These are phyloP conservation scores for Cataglyphis livida DNA, from an alignment of 2,888 invertebrate species.

Conservation along the genomic window DNA sequence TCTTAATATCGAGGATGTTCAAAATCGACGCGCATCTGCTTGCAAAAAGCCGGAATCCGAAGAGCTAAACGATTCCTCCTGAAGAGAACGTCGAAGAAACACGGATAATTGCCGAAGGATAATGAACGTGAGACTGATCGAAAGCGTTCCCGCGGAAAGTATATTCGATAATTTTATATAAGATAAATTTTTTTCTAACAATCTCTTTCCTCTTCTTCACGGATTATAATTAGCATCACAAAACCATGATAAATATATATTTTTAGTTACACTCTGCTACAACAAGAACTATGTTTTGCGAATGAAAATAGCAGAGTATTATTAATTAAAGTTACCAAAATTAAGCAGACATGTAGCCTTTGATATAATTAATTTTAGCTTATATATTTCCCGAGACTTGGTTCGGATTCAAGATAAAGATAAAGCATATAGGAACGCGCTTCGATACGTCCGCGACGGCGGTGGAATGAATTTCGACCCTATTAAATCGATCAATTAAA, in stretches of 20 bases:
- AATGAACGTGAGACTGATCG: conserved; percentile 14
- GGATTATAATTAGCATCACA: conserved; percentile 16
- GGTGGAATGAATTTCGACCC: background rate
- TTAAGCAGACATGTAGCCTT: conserved; percentile 30
- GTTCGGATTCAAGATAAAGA: conserved; percentile 42
- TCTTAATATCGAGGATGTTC: conserved; percentile 24
- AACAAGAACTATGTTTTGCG: background rate
- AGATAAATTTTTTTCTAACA: background rate
- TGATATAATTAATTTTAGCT: conserved; percentile 34
- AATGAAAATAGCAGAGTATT: conserved; percentile 29
- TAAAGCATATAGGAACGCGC: conserved; percentile 24
- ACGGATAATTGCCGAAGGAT: conserved; percentile 35
- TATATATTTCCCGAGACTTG: conserved; percentile 33
- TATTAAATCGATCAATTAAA: conserved; percentile 15
- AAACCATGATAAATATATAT: conserved; percentile 3
- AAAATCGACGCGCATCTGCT: background rate
- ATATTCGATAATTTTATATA: background rate
- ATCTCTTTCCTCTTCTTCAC: background rate
- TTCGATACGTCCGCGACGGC: conserved; percentile 14
- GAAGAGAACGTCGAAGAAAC: conserved; percentile 48
- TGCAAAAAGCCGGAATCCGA: conserved; percentile 12
- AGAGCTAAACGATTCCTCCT: conserved; percentile 4
- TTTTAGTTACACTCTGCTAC: background rate
- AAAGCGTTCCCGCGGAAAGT: conserved; percentile 10
- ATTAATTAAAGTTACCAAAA: conserved; percentile 49